These are phyloP conservation scores for Drosophila cracens DNA, from an alignment of 2,888 invertebrate genomes.

Conservation along the genomic window DNA sequence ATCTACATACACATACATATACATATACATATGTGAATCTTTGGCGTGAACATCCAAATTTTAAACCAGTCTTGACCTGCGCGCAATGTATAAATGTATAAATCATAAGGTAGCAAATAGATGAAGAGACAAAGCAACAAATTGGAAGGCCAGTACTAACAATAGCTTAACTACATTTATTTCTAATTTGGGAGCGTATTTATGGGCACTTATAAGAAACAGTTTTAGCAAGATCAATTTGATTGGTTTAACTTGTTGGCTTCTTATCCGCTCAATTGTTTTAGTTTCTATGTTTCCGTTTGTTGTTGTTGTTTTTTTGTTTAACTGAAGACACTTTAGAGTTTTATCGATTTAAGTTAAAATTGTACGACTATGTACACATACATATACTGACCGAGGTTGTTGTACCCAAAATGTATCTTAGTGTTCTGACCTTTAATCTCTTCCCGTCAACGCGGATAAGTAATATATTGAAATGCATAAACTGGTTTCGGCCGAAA, in stretches of 20 bases:
- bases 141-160: background rate
- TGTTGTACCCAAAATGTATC: slow-evolving; percentile 20
- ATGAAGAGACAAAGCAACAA: background rate
- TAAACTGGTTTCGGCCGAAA: slow-evolving; percentile 14
- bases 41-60: background rate
- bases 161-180: background rate
- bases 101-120: background rate
- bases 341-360: slow-evolving; percentile 54
- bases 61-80: background rate
- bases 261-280: background rate
- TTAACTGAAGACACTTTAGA: slow-evolving; percentile 8
- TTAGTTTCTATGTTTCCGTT: background rate
- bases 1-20: no score
- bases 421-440: slow-evolving; percentile 17
- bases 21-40: background rate
- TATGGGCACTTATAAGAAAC: background rate
- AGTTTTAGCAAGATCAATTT: background rate
- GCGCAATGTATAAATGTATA: background rate
- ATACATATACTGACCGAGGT: slow-evolving; percentile 18
- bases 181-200: slow-evolving; percentile 1
- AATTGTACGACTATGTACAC: slow-evolving; percentile 33
- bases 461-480: slow-evolving; percentile 41
- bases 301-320: slow-evolving; percentile 4
- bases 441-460: slow-evolving; percentile 41
- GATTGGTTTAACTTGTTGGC: background rate